Percentiles rank a stretch among this genome's conserved stretches.
Conservation (phyloP, 2,888 invertebrate genomes). For the Watsonalla binaria region DNA sequence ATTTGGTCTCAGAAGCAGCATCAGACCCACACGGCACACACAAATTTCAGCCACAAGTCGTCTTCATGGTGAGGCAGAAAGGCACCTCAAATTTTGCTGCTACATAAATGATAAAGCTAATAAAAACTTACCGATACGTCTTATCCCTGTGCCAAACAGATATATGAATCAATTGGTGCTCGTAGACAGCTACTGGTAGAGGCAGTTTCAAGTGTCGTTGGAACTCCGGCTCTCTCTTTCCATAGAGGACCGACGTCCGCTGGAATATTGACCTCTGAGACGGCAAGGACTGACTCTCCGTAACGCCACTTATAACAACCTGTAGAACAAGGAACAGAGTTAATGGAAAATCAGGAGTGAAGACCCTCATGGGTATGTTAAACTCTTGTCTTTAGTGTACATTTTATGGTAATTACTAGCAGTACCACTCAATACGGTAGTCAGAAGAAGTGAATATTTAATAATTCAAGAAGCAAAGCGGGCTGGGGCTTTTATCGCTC, state of each 20-base stretch:
- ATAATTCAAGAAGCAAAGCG: too few relatives aligned
- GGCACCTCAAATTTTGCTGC: too few relatives aligned
- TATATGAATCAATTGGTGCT: constrained; percentile 82
- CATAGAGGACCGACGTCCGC: constrained; percentile 88
- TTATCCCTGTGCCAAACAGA: constrained; percentile 94
- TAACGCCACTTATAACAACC: constrained; percentile 77
- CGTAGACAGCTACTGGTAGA: constrained; percentile 71
- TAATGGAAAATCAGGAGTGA: background rate
- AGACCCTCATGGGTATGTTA: constrained; percentile 5
- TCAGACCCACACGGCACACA: too few relatives aligned
- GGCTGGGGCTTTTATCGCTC: too few relatives aligned
- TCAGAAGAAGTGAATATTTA: too few relatives aligned
- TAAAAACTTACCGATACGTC: constrained; percentile 81
- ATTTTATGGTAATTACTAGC: too few relatives aligned
- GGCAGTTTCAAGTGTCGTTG: constrained; percentile 87
- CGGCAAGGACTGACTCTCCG: constrained; percentile 58
- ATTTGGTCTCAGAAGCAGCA: too few relatives aligned
- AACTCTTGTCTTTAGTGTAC: background rate
- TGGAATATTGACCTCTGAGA: constrained; percentile 81
- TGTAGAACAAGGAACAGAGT: constrained; percentile 29
- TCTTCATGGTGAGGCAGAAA: too few relatives aligned
- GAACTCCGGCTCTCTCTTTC: constrained; percentile 87
- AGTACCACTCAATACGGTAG: too few relatives aligned
- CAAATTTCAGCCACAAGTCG: too few relatives aligned
- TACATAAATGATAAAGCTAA: too few relatives aligned